A percentile compares a stretch with the other conserved stretches of the same genome.
Evolutionary conservation across 2,888 invertebrate species (phyloP).

Genomic region (Pomacea canaliculata): DNA sequence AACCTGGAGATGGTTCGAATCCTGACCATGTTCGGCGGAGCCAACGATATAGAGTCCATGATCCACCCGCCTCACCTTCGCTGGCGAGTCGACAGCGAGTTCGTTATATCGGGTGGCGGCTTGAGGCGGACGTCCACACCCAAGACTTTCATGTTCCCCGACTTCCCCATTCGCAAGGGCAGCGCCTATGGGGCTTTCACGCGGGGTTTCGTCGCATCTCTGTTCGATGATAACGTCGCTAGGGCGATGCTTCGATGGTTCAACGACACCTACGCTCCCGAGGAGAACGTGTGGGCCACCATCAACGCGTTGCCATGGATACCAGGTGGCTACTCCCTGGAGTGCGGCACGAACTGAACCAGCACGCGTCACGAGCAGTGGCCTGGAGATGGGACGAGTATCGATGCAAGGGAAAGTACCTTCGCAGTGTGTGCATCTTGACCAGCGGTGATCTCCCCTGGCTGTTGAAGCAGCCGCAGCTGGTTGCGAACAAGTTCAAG

Average conservation of each 20-base stretch:
- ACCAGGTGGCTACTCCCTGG: constrained; percentile 54
- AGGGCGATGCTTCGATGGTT: constrained; percentile 57
- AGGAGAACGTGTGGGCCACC: constrained; percentile 65
- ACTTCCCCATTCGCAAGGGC: constrained; percentile 51
- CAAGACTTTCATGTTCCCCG: constrained; percentile 22
- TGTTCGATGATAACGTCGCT: constrained; percentile 44
- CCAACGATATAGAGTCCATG: constrained; percentile 62
- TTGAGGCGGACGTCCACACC: not conserved
- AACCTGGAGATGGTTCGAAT: constrained; percentile 65
- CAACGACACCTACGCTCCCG: constrained; percentile 61
- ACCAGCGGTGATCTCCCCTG: constrained; percentile 51
- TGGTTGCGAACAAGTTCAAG: constrained; percentile 64
- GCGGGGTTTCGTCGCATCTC: constrained; percentile 56
- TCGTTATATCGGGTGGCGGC: constrained; percentile 10
- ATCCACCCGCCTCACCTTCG: constrained; percentile 26
- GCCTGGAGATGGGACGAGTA: constrained; percentile 41
- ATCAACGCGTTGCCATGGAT: constrained; percentile 52
- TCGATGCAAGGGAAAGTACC: constrained; percentile 43
- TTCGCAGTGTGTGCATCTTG: constrained; percentile 48
- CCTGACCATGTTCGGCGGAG: constrained; percentile 61
- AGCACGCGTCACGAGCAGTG: constrained; percentile 44
- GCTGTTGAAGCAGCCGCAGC: constrained; percentile 50
- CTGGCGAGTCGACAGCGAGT: constrained; percentile 35
- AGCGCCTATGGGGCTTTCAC: constrained; percentile 61
- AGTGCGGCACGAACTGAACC: constrained; percentile 41